Evolutionary conservation across 2,888 invertebrate genomes (phyloP).

Genomic region (Lithodes maja): DNA sequence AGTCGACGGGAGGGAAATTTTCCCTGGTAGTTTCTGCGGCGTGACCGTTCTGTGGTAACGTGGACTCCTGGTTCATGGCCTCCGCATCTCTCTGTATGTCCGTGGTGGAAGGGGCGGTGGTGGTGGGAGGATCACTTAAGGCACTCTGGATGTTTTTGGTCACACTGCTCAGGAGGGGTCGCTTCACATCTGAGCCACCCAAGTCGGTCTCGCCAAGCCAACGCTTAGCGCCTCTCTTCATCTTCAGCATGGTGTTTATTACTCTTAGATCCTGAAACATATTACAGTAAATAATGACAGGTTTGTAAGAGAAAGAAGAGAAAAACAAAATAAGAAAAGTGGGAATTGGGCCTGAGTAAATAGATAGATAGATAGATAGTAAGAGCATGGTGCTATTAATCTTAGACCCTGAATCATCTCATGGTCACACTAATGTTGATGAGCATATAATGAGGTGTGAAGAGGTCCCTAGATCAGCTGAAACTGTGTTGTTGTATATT

Average conservation of each 20-base stretch:
- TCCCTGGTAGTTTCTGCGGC: constrained; percentile 45
- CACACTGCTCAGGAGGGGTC: constrained; percentile 47
- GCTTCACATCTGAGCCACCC: constrained; percentile 42
- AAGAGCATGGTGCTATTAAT: no score
- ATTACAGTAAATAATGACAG: neutral
- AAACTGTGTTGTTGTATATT: no score
- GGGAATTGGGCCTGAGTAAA: no score
- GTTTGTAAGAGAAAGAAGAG: no score
- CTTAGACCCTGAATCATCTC: no score
- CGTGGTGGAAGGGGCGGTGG: constrained; percentile 24
- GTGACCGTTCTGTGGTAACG: constrained; percentile 60
- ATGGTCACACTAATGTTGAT: no score
- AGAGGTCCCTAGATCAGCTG: no score
- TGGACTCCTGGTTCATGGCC: neutral
- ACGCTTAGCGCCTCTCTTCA: constrained; percentile 51
- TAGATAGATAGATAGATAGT: no score
- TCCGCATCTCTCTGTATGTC: constrained; percentile 47
- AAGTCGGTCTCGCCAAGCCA: constrained; percentile 45
- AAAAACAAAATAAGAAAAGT: no score
- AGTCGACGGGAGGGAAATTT: constrained; percentile 36
- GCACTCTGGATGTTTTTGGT: constrained; percentile 51
- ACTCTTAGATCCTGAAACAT: constrained; percentile 48
- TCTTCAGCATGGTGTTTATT: constrained; percentile 60
- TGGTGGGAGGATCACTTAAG: constrained; percentile 38
- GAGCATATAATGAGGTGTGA: no score